Conservation (phyloP, 2,113 vertebrate genomes). For the Hydrolagus affinis region DNA sequence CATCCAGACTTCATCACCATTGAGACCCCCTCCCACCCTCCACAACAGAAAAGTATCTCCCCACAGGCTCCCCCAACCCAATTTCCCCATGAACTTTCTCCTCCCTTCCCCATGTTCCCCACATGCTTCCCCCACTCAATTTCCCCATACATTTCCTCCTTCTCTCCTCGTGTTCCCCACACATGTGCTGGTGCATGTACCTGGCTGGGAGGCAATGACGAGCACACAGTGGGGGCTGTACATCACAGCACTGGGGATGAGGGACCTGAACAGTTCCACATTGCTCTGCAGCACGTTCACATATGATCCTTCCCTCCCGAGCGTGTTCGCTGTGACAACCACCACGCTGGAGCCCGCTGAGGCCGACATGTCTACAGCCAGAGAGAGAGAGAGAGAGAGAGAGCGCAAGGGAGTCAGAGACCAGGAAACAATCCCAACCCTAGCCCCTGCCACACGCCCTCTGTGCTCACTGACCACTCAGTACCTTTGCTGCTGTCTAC, state of each 20-base stretch:
- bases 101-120: too few species aligned
- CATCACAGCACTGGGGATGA: conserved; percentile 67
- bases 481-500: conserved; percentile 82
- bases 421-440: not conserved
- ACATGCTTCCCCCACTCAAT: too few species aligned
- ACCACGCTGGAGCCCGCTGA: conserved; percentile 75
- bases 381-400: conserved; percentile 37
- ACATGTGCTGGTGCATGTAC: conserved; percentile 39
- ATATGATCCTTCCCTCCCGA: conserved; percentile 80
- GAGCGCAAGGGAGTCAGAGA: not conserved
- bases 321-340: conserved; percentile 75
- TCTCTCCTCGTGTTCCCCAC: too few species aligned
- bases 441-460: not conserved
- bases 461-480: not conserved
- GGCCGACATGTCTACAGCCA: conserved; percentile 67
- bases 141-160: too few species aligned
- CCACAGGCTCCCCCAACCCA: too few species aligned
- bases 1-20: not conserved
- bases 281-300: conserved; percentile 79
- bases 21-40: too few species aligned
- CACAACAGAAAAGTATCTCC: too few species aligned
- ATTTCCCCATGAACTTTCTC: too few species aligned
- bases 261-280: conserved; percentile 73
- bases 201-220: conserved; percentile 83
- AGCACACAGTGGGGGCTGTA: conserved; percentile 69